phyloP scores from a whole-genome alignment of 2,113 vertebrate species.

The Thunnus thynnus region DNA sequence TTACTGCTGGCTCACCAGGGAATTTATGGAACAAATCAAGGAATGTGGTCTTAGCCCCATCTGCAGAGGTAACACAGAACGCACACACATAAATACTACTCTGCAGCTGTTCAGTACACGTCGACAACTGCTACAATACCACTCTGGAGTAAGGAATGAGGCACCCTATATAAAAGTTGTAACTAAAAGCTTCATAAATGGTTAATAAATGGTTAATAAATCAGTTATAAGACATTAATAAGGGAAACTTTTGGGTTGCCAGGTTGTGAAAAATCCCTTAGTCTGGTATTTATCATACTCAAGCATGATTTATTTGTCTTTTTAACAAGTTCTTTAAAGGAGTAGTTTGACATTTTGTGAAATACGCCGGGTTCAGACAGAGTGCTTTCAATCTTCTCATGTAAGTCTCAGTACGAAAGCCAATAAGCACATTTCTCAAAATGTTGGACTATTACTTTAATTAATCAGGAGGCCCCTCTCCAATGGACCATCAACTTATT shows the following conservation, averaged over 20 bases:
- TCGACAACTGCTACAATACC: background rate
- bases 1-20: background rate
- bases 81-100: background rate
- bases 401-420: no score
- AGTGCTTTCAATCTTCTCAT: no score
- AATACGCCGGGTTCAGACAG: no score
- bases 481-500: no score
- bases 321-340: background rate
- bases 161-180: background rate
- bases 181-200: no score
- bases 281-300: background rate
- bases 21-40: constrained; percentile 36
- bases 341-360: no score
- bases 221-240: background rate
- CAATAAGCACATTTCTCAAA: no score
- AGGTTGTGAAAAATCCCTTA: background rate
- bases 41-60: constrained; percentile 32
- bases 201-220: no score
- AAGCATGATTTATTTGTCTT: background rate
- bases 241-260: background rate
- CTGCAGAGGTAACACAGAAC: constrained; percentile 19
- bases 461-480: background rate
- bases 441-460: no score
- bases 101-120: background rate
- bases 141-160: background rate